A percentile compares a stretch with the other conserved stretches of the same genome.
Evolutionary conservation across 1,140 invertebrate species (phyloP).

Genomic region (Pemphigus obesinymphae): DNA sequence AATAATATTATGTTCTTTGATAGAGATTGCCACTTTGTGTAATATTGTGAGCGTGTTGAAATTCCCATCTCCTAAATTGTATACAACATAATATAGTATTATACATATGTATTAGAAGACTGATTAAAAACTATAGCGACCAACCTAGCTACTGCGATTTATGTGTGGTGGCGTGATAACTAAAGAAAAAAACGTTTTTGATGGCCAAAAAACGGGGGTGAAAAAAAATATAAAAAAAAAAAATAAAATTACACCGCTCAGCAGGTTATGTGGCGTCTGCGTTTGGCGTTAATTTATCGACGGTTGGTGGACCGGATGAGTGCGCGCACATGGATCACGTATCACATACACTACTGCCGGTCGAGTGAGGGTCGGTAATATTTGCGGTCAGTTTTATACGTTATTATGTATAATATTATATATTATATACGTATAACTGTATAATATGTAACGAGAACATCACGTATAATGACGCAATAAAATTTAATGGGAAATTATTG

Average conservation of each 20-base stretch:
- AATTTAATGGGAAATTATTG: not conserved
- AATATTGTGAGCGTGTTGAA: no score
- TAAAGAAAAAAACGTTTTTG: not conserved
- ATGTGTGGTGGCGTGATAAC: no score
- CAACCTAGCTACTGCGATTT: no score
- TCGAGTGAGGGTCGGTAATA: no score
- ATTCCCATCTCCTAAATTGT: no score
- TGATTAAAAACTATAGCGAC: no score
- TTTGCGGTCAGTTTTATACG: no score
- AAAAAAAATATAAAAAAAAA: not conserved
- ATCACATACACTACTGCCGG: not conserved
- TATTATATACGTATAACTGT: not conserved
- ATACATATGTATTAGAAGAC: no score
- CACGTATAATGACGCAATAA: not conserved
- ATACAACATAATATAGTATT: no score
- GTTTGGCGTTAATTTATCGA: not conserved
- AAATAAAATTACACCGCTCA: not conserved
- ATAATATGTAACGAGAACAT: not conserved
- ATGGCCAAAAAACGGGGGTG: not conserved
- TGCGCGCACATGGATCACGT: no score
- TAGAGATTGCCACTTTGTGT: no score
- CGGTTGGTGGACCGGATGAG: not conserved
- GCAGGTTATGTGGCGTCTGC: not conserved
- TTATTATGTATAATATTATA: not conserved
- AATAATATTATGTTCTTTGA: no score